These are phyloP conservation scores for Myrmecophaga tridactyla DNA, from an alignment of 2,113 vertebrate species.

Conservation along the genomic window DNA sequence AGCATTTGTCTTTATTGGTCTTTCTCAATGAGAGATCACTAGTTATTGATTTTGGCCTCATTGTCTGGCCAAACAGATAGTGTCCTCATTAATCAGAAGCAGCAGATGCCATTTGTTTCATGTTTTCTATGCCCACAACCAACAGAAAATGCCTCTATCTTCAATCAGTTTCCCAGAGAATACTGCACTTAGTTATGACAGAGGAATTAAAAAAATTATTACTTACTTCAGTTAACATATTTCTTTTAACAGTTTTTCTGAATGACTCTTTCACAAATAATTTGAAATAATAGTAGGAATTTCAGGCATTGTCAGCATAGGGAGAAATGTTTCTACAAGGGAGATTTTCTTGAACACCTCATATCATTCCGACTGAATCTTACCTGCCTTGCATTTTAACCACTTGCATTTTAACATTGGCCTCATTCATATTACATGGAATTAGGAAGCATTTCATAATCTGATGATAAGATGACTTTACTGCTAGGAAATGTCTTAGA, in stretches of 20 bases:
- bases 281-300: neutral
- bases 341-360: neutral
- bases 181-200: neutral
- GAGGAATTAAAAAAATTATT: neutral
- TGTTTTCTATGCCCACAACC: neutral
- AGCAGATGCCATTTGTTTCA: neutral
- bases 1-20: neutral
- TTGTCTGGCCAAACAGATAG: neutral
- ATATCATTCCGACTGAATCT: neutral
- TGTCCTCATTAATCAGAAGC: no score
- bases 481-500: neutral
- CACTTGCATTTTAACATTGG: neutral
- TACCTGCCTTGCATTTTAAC: neutral
- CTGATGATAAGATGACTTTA: neutral
- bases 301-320: neutral
- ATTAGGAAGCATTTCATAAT: neutral
- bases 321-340: neutral
- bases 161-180: neutral
- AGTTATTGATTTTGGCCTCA: neutral
- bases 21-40: neutral
- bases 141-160: neutral
- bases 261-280: constrained; percentile 7
- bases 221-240: neutral
- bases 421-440: neutral
- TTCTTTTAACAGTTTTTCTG: neutral